Conservation (phyloP, 2,888 invertebrate species). For the Drosophila limbata region DNA sequence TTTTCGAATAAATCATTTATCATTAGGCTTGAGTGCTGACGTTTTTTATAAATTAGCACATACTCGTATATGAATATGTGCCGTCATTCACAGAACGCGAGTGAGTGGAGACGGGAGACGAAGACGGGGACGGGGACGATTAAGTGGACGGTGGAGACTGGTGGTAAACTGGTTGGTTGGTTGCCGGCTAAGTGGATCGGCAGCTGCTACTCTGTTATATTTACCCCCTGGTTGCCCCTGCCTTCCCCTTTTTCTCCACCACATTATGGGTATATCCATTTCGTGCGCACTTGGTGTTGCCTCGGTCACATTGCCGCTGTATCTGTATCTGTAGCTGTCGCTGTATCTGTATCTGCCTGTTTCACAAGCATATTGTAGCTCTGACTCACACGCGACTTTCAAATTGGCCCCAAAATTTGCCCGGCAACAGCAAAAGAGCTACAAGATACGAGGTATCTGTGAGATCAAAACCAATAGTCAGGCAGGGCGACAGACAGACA, state of each 20-base stretch:
- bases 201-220: slow-evolving; percentile 15
- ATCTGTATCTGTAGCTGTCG: neutral
- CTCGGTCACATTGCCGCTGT: slow-evolving; percentile 7
- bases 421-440: slow-evolving; percentile 65
- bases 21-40: slow-evolving; percentile 56
- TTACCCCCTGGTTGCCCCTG: neutral
- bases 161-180: slow-evolving; percentile 58
- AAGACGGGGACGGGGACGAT: neutral
- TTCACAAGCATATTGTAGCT: slow-evolving; percentile 20
- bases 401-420: slow-evolving; percentile 69
- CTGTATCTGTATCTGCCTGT: neutral
- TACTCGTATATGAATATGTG: slow-evolving; percentile 46
- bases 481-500: slow-evolving; percentile 14
- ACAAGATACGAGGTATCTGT: neutral
- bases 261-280: slow-evolving; percentile 1
- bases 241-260: too few species aligned
- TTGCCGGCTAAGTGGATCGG: slow-evolving; percentile 59
- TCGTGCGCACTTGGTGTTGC: slow-evolving; percentile 20
- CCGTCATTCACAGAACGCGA: slow-evolving; percentile 40
- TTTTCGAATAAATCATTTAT: slow-evolving; percentile 69
- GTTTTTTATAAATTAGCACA: slow-evolving; percentile 56
- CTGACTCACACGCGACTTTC: slow-evolving; percentile 74
- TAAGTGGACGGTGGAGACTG: slow-evolving; percentile 14
- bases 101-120: neutral
- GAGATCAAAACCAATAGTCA: slow-evolving; percentile 33